Evolutionary conservation across 2,797 vertebrate species (phyloP).

Genomic region (Enteromius treurensis): DNA sequence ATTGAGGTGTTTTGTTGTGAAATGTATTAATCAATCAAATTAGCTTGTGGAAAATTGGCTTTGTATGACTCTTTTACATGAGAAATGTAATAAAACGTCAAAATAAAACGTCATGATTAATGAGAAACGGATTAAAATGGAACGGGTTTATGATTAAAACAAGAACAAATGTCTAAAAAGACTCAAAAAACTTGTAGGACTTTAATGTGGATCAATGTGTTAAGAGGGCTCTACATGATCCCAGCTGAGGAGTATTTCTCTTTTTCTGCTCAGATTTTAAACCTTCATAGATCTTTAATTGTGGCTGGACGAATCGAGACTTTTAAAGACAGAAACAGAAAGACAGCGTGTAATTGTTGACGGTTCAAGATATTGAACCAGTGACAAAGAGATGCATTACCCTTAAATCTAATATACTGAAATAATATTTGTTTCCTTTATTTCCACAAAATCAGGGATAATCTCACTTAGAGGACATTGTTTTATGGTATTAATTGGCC

Average conservation of each 20-base stretch:
- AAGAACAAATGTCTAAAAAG: neutral
- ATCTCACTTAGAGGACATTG: neutral
- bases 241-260: neutral
- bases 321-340: neutral
- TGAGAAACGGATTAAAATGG: neutral
- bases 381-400: neutral
- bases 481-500: slow-evolving; percentile 20
- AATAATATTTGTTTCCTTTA: slow-evolving; percentile 16
- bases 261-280: neutral
- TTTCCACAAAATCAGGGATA: neutral
- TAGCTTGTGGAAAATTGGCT: too few relatives aligned
- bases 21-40: too few relatives aligned
- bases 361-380: neutral
- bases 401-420: neutral
- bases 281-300: neutral
- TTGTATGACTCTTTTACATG: too few relatives aligned
- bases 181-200: neutral
- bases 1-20: too few relatives aligned
- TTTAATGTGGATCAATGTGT: neutral
- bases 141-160: neutral
- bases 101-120: neutral
- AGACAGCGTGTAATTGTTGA: neutral
- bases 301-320: neutral
- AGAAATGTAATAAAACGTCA: neutral
- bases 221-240: neutral